Evolutionary conservation across 23 tunicate genomes (phyloP), one percentile per base, ranked within the genome.

Genomic region (Halocynthia aurantium): DNA sequence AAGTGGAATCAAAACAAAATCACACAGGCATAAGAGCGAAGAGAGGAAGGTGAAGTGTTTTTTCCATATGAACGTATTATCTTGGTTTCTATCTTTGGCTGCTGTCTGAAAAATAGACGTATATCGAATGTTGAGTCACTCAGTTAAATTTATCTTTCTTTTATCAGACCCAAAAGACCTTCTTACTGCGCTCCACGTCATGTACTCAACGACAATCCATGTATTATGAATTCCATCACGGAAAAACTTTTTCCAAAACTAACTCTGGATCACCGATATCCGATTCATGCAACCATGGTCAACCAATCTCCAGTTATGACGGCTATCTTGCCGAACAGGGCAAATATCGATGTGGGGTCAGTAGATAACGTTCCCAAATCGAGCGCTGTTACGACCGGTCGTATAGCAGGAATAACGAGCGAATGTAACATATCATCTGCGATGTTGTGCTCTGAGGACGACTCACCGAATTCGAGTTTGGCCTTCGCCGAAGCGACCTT

Each of bases 161-260:
- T 1, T 64, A 70, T 52, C 75, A 89, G 96, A 67, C 88, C 96
- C 44, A 84, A 84, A 55, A 70, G 87, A 17, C 76, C 88, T 6
- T 72, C 84, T 54, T 74, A 74, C 50, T 31, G 85, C 51, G 72
- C 70, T 10, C 81, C 97, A n/a, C 74, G 85, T 10, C 77, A 82
- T 13, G 75, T 62, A 10, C 70, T 77, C 80, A 82, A 92, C 78
- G 71, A 86, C 82, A 86, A 92, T 73, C 92, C 98, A 7, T 92
- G 86, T 80, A 92, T 86, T 52, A 82, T 86, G 57, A 72, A 92
- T 18, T 92, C 98, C 19, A 86, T 92, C 81, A 86, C 92, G 6
- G 87, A 86, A 56, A 82, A 86, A 50, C 80, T 92, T 11, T 86
- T 92, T 50, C 88, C 92, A 5, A 92, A 86, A 53, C 79, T 92